Evolutionary conservation across 2,888 invertebrate species (phyloP).

Genomic region (Bursaphelenchus okinawaensis): DNA sequence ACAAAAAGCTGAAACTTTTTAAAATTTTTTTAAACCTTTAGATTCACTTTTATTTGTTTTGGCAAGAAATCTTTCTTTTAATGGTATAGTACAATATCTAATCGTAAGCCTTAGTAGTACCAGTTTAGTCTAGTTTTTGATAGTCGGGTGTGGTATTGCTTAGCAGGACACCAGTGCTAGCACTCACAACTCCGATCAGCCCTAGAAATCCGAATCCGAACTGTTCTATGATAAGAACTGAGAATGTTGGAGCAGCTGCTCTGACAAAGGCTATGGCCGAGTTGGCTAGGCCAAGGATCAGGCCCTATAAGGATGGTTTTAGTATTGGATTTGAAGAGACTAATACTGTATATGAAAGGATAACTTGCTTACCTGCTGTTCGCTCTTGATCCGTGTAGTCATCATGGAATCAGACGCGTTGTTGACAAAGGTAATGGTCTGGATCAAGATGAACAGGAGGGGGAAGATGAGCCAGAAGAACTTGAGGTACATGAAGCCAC

Average conservation of each 20-base stretch:
- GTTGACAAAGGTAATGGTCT: constrained; percentile 39
- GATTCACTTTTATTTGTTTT: no score
- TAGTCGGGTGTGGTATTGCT: not conserved
- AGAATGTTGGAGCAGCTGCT: constrained; percentile 37
- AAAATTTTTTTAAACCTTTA: no score
- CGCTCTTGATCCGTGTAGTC: constrained; percentile 36
- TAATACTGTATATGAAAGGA: no score
- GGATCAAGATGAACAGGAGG: constrained; percentile 36
- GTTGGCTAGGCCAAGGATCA: constrained; percentile 40
- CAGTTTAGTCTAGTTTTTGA: not conserved
- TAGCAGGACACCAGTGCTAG: not conserved
- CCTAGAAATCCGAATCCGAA: constrained; percentile 34
- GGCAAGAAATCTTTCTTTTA: no score
- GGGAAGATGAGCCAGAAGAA: constrained; percentile 35
- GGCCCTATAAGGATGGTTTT: constrained; percentile 29
- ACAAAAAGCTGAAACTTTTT: no score
- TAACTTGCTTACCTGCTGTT: constrained; percentile 25
- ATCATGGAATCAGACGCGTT: constrained; percentile 38
- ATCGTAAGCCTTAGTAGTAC: no score
- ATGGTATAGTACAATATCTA: no score
- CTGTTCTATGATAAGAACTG: constrained; percentile 32
- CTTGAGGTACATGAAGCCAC: constrained; percentile 12
- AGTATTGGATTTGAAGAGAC: not conserved
- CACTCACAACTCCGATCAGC: constrained; percentile 23
- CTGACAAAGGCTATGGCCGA: constrained; percentile 37